Base-by-base conservation (phyloP, 1,140 invertebrate genomes). In the Trichogramma pretiosum region DNA sequence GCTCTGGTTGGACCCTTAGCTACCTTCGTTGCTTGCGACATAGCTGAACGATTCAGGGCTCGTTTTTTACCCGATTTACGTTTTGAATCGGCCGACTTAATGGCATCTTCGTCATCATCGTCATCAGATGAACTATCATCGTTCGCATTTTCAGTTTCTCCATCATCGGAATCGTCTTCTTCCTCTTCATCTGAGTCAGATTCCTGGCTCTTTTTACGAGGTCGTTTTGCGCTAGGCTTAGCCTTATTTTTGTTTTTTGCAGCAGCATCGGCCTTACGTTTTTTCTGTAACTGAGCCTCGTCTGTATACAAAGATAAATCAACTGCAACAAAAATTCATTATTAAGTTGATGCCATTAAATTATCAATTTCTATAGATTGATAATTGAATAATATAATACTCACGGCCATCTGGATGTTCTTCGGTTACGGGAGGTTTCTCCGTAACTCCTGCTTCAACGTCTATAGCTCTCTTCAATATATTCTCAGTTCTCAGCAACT, bases 401-500 rank as follows among this genome's bases (percentile, higher is more conserved):
- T 79, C 63, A 90, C 87, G 70, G 57, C 87, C 88, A 74, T 92
- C 88, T 1, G 86, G 86, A 69, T 89, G 85, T 61, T 88, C 86
- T 61, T 88, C 85, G 9, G 87, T 87, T 44, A 89, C 73, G 22
- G 76, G 73, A 10, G 80, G 73, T 56, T 78, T 78, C 43, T 74
- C 77, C 34, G 68, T 77, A 47, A 78, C 79, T 39, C 81, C 85
- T 61, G 80, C 81, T 66, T 93, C 89, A 18, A 87, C 83, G 56
- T 84, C 84, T 45, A 93, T 74, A 18, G 89, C 88, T 59, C 87
- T 76, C 57, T 89, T 81, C 32, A 93, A 71, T 54, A 93, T 91
- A 65, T 85, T 91, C 58, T 85, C 79, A 10, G 87, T 88, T 50
- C 89, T 77, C 35, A 79, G 74, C 43, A 81, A 70, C 68, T 93